Base-by-base conservation (phyloP, 1,140 invertebrate genomes). In the Nomia melanderi region DNA sequence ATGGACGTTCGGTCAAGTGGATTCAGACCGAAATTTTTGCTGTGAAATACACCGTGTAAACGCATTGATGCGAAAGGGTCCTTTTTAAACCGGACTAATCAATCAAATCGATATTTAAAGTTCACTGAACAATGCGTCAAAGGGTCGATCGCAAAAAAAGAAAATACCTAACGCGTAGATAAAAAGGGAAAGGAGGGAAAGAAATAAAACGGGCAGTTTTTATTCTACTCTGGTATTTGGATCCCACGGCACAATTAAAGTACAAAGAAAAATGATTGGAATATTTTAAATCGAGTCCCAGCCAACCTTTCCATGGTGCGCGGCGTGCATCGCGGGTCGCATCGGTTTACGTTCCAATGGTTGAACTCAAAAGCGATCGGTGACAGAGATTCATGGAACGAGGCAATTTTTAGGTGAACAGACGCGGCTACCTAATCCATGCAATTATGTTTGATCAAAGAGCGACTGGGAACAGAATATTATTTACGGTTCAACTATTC, bases 31-130 rank as follows among this genome's bases (percentile, higher is more conserved):
- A 65, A 39, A 74, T 54, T 74, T 74, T 75, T 75, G 73, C 11
- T 57, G 72, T 67, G 72, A 67, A 67, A 75, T 67, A 57, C 36
- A 67, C 63, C 63, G 63, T 57, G 67, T 67, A 67, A 74, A 75
- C 17, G 63, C 73, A 75, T n/a, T 39, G 53, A 44, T 17, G 39
- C 39, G 73, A 67, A 31, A 36, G 39, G 69, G 59, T n/a, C 66
- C 64, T 75, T 75, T 75, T 75, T 75, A 75, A 75, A 57, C 53
- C 31, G 39, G 36, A 59, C 64, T 69, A 69, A 75, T 69, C 73
- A 75, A 75, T 75, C 73, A 75, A 50, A 57, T 75, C 54, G 73
- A 75, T 75, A 53, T 75, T 75, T 69, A 69, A 75, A 75, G 73
- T 69, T 75, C 73, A 75, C 29, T 67, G 73, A 67, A 44, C 64